These are phyloP conservation scores for Nicator chloris DNA, from an alignment of 2,113 vertebrate genomes.

Conservation along the genomic window DNA sequence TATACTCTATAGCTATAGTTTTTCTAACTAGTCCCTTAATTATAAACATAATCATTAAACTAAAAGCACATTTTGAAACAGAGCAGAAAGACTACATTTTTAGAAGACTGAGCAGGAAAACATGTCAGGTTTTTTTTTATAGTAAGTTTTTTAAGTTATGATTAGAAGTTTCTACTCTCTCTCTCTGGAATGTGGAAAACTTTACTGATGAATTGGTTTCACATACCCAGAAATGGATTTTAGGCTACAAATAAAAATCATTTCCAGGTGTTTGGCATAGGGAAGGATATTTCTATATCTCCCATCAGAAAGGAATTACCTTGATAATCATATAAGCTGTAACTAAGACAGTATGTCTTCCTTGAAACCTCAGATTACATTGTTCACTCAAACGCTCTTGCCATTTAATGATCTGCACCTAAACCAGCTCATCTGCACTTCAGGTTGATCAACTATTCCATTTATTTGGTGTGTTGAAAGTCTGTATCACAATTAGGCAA, in stretches of 20 bases:
- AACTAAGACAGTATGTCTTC: background rate
- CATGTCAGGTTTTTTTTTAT: background rate
- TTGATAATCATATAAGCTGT: background rate
- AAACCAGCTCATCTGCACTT: background rate
- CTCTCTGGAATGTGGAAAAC: background rate
- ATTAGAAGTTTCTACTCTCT: background rate
- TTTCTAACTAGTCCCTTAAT: background rate
- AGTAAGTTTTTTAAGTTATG: background rate
- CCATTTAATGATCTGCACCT: background rate
- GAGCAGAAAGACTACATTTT: background rate
- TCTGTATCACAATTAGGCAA: background rate
- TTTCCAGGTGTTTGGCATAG: background rate
- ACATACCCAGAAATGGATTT: background rate
- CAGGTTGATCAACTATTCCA: background rate
- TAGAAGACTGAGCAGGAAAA: background rate
- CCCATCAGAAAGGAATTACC: background rate
- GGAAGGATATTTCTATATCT: background rate
- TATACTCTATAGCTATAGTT: background rate
- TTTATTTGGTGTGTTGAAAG: background rate
- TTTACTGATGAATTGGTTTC: background rate
- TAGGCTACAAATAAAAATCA: background rate
- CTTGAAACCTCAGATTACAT: background rate
- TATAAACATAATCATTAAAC: constrained; percentile 2
- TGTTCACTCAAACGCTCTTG: background rate
- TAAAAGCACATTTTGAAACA: constrained; percentile 27